These are phyloP conservation scores for Saturnia japonica DNA, from an alignment of 2,888 invertebrate genomes.

Conservation along the genomic window DNA sequence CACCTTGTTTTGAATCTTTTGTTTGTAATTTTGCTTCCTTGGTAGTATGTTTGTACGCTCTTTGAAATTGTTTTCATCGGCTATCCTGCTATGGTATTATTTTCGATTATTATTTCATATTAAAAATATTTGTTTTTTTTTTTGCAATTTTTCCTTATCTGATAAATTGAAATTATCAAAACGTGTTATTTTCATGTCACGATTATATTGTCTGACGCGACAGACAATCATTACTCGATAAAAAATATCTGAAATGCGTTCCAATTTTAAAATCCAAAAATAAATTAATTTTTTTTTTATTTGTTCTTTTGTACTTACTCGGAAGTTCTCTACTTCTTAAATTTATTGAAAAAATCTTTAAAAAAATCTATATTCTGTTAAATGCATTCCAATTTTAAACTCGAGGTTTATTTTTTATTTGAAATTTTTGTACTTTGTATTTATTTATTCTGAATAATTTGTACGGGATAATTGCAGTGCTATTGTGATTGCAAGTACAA, in stretches of 20 bases:
- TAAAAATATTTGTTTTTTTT: constrained; percentile 27
- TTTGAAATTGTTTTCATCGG: constrained; percentile 31
- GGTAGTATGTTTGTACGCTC: constrained; percentile 41
- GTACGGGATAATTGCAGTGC: constrained; percentile 46
- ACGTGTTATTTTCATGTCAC: constrained; percentile 23
- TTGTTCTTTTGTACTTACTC: too few species aligned
- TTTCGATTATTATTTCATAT: constrained; percentile 32
- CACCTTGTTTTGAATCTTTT: constrained; percentile 49
- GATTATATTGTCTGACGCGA: not conserved
- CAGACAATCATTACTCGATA: constrained; percentile 13
- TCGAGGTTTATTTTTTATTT: too few species aligned
- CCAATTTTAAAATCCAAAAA: too few species aligned
- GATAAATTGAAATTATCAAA: constrained; percentile 29
- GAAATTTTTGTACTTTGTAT: not conserved
- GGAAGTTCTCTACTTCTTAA: not conserved
- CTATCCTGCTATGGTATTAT: constrained; percentile 32
- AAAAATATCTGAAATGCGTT: not conserved
- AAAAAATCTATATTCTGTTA: too few species aligned
- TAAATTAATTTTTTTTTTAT: too few species aligned
- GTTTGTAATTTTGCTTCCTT: constrained; percentile 60
- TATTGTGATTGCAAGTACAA: constrained; percentile 43
- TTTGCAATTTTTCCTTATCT: constrained; percentile 24
- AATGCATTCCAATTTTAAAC: too few species aligned
- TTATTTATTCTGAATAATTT: constrained; percentile 22
- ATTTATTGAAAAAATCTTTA: too few species aligned